Conservation (phyloP, 2,888 invertebrate genomes). For the Drosophila rubida region DNA sequence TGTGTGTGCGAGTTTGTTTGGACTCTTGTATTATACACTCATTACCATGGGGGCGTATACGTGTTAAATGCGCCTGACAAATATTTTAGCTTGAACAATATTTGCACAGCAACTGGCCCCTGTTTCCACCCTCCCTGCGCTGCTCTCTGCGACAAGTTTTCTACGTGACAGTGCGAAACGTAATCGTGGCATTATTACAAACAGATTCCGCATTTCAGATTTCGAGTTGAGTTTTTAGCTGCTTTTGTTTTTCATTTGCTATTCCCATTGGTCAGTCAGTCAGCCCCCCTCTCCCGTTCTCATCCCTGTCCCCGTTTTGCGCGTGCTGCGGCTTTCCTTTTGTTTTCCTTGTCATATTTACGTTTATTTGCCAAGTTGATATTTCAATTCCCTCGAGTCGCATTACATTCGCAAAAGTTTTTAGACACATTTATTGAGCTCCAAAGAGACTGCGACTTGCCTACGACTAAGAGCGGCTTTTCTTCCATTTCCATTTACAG, state of each 20-base stretch:
- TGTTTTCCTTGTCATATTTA: conserved; percentile 46
- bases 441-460: conserved; percentile 33
- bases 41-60: conserved; percentile 78
- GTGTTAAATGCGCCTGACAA: conserved; percentile 73
- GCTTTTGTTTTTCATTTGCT: conserved; percentile 64
- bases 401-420: conserved; percentile 60
- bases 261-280: conserved; percentile 66
- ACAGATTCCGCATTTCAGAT: conserved; percentile 48
- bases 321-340: conserved; percentile 42
- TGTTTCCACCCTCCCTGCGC: background rate
- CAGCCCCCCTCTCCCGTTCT: background rate
- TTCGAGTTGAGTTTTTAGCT: conserved; percentile 49
- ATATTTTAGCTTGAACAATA: conserved; percentile 65
- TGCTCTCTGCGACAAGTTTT: conserved; percentile 22
- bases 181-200: conserved; percentile 68
- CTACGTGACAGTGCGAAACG: conserved; percentile 47
- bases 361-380: conserved; percentile 54
- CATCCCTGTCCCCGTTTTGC: background rate
- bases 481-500: conserved; percentile 2
- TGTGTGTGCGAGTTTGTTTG: conserved; percentile 51
- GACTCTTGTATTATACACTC: conserved; percentile 70
- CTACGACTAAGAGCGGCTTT: conserved; percentile 38
- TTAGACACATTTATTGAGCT: conserved; percentile 60
- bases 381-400: conserved; percentile 62
- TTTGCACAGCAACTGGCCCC: conserved; percentile 43